Base-by-base conservation (phyloP, 1,140 invertebrate genomes). In the Acromyrmex echinatior region DNA sequence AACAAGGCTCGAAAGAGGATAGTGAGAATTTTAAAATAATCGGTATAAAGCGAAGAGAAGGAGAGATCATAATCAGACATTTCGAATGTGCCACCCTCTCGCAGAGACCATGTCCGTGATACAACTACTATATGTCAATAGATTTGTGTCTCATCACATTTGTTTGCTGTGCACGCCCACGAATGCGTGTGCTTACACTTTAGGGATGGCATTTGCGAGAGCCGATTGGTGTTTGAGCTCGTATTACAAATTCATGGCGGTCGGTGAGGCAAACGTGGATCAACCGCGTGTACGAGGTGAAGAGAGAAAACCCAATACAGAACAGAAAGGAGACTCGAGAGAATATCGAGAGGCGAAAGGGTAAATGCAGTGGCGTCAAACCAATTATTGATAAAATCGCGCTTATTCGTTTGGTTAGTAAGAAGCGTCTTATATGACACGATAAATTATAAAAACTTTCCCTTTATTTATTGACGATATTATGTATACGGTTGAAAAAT, bases 1-100 rank as follows among this genome's bases (percentile, higher is more conserved):
- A 62, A 60, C 25, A 62, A 31, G 56, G 3, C 2, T 25, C 1
- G 9, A 0, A 39, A 35, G 51, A 3, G 39, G 9, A 63, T 7
- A 14, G 3, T 79, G 14, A 56, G 18, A 39, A n/a, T 21, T 58
- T 2, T 28, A 14, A 56, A 85, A 25, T 53, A 53, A 10, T 35
- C 6, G 14, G 28, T 4, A 51, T 28, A n/a, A 28, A 68, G 80
- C 35, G 56, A 21, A 74, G 65, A 85, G 62, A 35, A 28, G 31
- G 7, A 21, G 49, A 5, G 45, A 21, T 70, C 39, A 73, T 53
- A 25, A 63, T 74, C 58, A 66, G 39, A 51, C 56, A 74, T 81
- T 77, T 86, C 87, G 86, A 92, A 92, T 87, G 89, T 89, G 89
- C 89, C 88, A 92, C 88, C 87, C 92, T 90, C 91, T 92, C 90